These are phyloP conservation scores for Platynereis dumerilii DNA, from an alignment of 2,888 invertebrate genomes.

Conservation along the genomic window DNA sequence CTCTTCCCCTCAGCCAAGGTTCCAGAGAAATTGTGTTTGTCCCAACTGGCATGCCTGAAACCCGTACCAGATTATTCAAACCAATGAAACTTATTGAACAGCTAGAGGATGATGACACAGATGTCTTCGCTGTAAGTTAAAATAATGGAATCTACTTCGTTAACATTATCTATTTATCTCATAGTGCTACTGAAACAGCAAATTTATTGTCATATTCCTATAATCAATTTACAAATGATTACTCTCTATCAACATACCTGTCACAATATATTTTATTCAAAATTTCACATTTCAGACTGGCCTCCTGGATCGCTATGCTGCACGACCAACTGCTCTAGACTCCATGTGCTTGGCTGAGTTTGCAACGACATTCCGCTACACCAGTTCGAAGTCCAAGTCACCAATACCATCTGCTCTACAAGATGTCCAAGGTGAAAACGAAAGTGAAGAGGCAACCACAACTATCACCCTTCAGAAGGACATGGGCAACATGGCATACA, in stretches of 20 bases:
- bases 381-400: no score
- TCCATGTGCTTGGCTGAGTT: slow-evolving; percentile 48
- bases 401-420: no score
- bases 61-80: background rate
- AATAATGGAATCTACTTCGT: no score
- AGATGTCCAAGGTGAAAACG: no score
- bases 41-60: background rate
- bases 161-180: no score
- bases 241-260: no score
- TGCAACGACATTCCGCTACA: slow-evolving; percentile 26
- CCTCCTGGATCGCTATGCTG: slow-evolving; percentile 45
- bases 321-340: slow-evolving; percentile 43
- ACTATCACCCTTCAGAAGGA: background rate
- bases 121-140: no score
- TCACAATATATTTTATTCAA: no score
- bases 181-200: no score
- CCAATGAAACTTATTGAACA: background rate
- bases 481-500: background rate
- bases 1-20: background rate
- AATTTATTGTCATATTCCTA: no score
- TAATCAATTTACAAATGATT: no score
- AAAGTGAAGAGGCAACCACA: no score
- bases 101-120: background rate
- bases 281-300: slow-evolving; percentile 34
- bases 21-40: background rate